Conservation (phyloP, 2,888 invertebrate genomes). For the Pheosia tremula region DNA sequence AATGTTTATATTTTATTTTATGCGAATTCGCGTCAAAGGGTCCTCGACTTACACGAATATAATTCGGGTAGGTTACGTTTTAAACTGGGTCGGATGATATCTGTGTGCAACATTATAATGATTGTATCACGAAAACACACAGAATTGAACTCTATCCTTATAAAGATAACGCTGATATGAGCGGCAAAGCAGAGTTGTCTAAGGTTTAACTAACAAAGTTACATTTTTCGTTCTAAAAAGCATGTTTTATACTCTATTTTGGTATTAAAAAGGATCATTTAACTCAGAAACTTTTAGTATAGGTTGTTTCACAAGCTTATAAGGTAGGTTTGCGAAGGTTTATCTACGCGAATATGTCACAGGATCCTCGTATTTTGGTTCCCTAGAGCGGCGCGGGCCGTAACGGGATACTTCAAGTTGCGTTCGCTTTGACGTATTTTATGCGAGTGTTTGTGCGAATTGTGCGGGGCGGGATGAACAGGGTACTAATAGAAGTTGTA, state of each 20-base stretch:
- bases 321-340: conserved; percentile 31
- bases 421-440: conserved; percentile 32
- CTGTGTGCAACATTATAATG: conserved; percentile 25
- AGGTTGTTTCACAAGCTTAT: conserved; percentile 10
- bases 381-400: conserved; percentile 27
- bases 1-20: conserved; percentile 44
- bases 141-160: conserved; percentile 9
- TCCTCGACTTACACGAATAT: conserved; percentile 37
- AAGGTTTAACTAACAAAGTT: conserved; percentile 22
- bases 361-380: conserved; percentile 24
- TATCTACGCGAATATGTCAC: conserved; percentile 31
- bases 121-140: conserved; percentile 5
- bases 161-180: conserved; percentile 12
- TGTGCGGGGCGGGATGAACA: conserved; percentile 10
- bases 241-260: conserved; percentile 18
- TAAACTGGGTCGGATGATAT: conserved; percentile 47
- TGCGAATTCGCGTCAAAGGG: conserved; percentile 39
- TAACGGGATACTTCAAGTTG: conserved; percentile 26
- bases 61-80: conserved; percentile 47
- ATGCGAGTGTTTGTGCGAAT: conserved; percentile 10
- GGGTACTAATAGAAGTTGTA: conserved; percentile 14
- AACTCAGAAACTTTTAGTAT: background rate
- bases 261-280: background rate
- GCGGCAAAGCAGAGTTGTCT: conserved; percentile 9
- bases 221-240: conserved; percentile 5